These are phyloP conservation scores for Fregata magnificens DNA, from an alignment of 2,113 vertebrate genomes.

Conservation along the genomic window DNA sequence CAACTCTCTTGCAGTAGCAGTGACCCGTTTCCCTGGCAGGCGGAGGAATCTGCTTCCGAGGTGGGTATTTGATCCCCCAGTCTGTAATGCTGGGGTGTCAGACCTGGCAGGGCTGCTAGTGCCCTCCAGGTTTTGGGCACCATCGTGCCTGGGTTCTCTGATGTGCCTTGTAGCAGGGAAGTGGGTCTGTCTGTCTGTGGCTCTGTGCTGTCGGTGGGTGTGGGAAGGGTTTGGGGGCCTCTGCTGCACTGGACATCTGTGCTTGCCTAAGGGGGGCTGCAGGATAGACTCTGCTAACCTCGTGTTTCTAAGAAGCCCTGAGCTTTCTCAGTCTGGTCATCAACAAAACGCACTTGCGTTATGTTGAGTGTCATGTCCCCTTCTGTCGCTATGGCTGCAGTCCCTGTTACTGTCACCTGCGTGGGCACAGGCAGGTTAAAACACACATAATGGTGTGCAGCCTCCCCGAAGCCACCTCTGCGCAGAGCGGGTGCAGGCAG, in stretches of 20 bases:
- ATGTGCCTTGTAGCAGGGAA: neutral
- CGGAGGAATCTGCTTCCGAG: neutral
- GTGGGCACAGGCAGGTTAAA: neutral
- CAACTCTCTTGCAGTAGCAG: neutral
- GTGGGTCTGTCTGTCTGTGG: neutral
- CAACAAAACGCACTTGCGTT: neutral
- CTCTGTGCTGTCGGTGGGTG: neutral
- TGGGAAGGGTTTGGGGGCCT: neutral
- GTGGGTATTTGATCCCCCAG: neutral
- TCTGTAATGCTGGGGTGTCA: neutral
- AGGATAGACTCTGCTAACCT: neutral
- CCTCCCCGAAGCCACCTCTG: neutral
- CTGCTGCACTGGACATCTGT: neutral
- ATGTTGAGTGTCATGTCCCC: neutral
- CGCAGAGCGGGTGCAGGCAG: neutral
- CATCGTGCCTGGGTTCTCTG: neutral
- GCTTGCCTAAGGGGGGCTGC: neutral
- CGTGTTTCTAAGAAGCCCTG: neutral
- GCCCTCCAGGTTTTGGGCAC: neutral
- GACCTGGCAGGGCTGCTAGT: neutral
- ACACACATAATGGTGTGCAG: rapidly evolving
- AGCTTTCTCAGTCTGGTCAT: neutral
- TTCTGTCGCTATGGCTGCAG: too few species aligned
- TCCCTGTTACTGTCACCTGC: neutral
- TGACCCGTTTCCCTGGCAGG: neutral